Conservation (phyloP, 2,113 vertebrate species). For the Crotophaga sulcirostris region DNA sequence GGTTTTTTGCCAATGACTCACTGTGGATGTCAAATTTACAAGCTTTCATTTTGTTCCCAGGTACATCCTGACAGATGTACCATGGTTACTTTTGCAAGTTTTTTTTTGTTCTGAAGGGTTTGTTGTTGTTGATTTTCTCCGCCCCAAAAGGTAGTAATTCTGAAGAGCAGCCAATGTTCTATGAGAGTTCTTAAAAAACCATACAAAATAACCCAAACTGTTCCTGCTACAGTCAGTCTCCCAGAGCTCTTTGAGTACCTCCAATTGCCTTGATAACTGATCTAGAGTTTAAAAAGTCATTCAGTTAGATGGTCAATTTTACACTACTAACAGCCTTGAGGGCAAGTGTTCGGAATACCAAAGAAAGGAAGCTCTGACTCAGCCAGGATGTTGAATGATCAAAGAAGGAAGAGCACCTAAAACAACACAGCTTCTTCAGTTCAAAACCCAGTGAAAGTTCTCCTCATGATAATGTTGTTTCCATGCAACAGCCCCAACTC, state of each 20-base stretch:
- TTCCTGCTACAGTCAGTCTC: neutral
- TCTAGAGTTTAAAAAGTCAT: neutral
- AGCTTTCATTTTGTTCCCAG: neutral
- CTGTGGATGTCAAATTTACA: neutral
- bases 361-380: conserved; percentile 28
- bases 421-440: neutral
- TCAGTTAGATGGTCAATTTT: neutral
- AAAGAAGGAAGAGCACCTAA: conserved; percentile 3
- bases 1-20: neutral
- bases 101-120: neutral
- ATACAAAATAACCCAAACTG: neutral
- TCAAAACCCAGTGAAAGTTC: conserved; percentile 7
- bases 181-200: neutral
- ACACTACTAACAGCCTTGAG: neutral
- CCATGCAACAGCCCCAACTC: neutral
- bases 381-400: neutral
- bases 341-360: neutral
- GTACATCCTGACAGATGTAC: neutral
- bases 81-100: neutral
- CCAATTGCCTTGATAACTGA: neutral
- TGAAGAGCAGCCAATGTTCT: neutral
- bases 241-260: neutral
- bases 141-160: neutral
- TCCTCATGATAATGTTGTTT: neutral
- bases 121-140: neutral